Base-by-base conservation (phyloP, 2,888 invertebrate species). In the Erynnis tages region DNA sequence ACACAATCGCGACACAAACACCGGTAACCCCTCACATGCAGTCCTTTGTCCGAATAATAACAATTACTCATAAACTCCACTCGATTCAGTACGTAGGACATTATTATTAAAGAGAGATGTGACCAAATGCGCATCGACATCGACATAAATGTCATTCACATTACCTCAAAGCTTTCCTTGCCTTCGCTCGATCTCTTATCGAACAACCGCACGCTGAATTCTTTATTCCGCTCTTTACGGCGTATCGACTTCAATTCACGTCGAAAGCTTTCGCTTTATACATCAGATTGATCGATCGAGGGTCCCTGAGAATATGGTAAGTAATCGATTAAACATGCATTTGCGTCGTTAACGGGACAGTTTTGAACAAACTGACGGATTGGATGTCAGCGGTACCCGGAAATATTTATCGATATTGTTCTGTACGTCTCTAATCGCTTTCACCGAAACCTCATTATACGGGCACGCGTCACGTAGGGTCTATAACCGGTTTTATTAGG, bases 401-500 rank as follows among this genome's bases (percentile, higher is more conserved):
- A n/a, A 37, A 38, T n/a, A 17, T 37, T 7, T 29, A 47, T 38
- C 37, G 47, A 47, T 47, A 37, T 29, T 30, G 30, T 40, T 40
- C 19, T 14, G 32, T 40, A 43, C 59, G 40, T 55, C 56, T 53
- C 59, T 54, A 47, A 35, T 44, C 54, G 80, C 78, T 82, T 85
- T 87, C 86, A 81, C 83, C 82, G 82, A 85, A 87, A 86, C 79
- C 84, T 86, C 85, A 87, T 88, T 86, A 84, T 76, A 40, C 61
- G 65, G 62, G 76, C 85, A 83, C 85, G 84, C 86, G 88, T 86
- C 83, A 83, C 85, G 82, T 83, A 79, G 75, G 74, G 72, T 70
- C 74, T 74, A 79, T 83, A 86, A 81, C 85, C 73, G 78, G 83
- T 83, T 84, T 85, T 85, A 87, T 87, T 87, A 83, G 84, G 84